Base-by-base conservation (phyloP, 2,113 vertebrate species). In the Chaenocephalus aceratus region DNA sequence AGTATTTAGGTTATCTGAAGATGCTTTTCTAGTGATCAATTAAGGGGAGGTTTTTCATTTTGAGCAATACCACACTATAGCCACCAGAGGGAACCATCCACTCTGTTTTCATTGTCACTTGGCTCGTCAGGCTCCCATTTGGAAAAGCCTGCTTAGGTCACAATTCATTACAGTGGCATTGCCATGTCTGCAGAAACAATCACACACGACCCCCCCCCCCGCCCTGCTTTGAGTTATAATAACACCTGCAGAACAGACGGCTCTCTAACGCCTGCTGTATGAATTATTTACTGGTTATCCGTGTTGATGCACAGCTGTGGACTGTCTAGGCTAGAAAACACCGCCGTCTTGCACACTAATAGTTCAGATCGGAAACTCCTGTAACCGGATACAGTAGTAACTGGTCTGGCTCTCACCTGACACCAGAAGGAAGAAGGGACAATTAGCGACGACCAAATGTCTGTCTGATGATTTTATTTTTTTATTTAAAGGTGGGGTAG, bases 81-180 rank as follows among this genome's bases (percentile, higher is more conserved):
- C 83, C 93, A 94, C 82, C 54, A 93, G 93, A 79, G 73, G 90
- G 84, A 7, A 45, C 46, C 59, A 77, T 83, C 21, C 26, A 18
- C 83, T 10, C 1, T 60, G 2, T 44, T 67, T 86, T 86, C 8
- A 26, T 4, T 26, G 4, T 70, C 54, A 48, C 0, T 16, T 44
- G 2, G 12, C 16, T 0, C n/a, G 15, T n/a, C 9, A 36, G 26
- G 10, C 41, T 59, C 9, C 26, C 11, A 26, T 64, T 21, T 59
- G 26, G 10, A 70, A 75, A 79, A 45, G 23, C 48, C 51, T 54
- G 11, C 2, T 41, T 60, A 26, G 62, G 70, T 75, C 72, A 79
- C 11, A 75, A 9, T 34, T 67, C 51, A 49, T 34, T 10, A 45
- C 15, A 18, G 11, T 15, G 12, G 30, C 41, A 45, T 13, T 59